phyloP scores from a whole-genome alignment of 2,888 invertebrate genomes.

The Cosmia trapezina region DNA sequence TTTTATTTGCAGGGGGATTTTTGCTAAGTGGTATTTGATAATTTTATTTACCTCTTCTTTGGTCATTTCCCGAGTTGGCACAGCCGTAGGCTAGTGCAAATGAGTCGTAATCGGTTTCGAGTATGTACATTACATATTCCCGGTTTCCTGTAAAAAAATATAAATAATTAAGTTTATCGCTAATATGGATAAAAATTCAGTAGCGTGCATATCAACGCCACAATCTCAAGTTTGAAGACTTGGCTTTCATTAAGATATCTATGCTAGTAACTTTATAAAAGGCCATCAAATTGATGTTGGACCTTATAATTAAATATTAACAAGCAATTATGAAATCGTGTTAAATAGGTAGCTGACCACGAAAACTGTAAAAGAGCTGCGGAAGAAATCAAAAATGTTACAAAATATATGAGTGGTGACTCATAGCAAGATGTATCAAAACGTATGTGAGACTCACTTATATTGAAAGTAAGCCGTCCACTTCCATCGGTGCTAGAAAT shows the following conservation, averaged over 20 bases:
- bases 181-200: neutral
- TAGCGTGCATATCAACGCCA: too few relatives aligned
- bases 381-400: neutral
- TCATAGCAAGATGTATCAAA: neutral
- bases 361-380: too few relatives aligned
- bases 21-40: neutral
- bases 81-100: constrained; percentile 92
- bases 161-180: neutral
- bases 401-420: neutral
- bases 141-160: constrained; percentile 17
- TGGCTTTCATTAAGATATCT: neutral
- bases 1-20: neutral
- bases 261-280: neutral
- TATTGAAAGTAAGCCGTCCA: constrained; percentile 91
- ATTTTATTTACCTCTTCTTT: constrained; percentile 78
- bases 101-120: constrained; percentile 90
- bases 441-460: constrained; percentile 80
- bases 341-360: neutral
- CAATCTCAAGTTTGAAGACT: neutral
- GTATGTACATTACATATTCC: constrained; percentile 9
- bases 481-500: constrained; percentile 89
- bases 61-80: constrained; percentile 79
- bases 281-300: neutral
- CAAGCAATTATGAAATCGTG: neutral
- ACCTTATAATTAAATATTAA: neutral